Evolutionary conservation across 2,888 invertebrate genomes (phyloP), one percentile per base, ranked within the genome.

Genomic region (Drosophila limbata): DNA sequence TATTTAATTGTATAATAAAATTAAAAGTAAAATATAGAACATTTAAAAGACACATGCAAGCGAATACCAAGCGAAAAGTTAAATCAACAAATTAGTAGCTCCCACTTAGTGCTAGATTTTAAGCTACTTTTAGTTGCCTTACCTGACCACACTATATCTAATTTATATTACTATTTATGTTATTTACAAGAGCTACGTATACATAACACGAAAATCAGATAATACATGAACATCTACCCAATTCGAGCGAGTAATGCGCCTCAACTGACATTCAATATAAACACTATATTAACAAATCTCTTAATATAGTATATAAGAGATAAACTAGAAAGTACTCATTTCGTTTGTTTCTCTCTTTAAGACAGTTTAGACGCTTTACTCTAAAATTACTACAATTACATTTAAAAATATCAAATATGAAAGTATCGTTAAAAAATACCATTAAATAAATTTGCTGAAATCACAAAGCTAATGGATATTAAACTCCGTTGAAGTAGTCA

Each of bases 191-290:
- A 81, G 33, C 17, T 25, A 45, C 72, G 50, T 63, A 67, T 77
- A 70, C 86, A 64, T 53, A 73, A 86, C 85, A 90, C 82, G 89
- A 90, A 90, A 84, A 90, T 79, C 87, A 89, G 90, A 89, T 88
- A 89, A 89, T 86, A 74, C 68, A 85, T 85, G 85, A 80, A 80
- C 85, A 89, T 84, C 85, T 67, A 60, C 63, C 73, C 47, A 61
- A 31, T n/a, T 33, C 52, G 44, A 64, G 33, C 6, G 33, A 66
- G 69, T 72, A 80, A 82, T 45, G 65, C 69, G 64, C 76, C 78
- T 60, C 55, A 82, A 87, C 88, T 69, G 56, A 35, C 8, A 44
- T 13, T 4, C 19, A 28, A 45, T 15, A 6, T 31, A 47, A 66
- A 19, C 44, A 55, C 35, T 60, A 66, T 61, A n/a, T 48, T 53